Evolutionary conservation across 2,797 vertebrate species (phyloP).

Genomic region (Rhynchotus rufescens): DNA sequence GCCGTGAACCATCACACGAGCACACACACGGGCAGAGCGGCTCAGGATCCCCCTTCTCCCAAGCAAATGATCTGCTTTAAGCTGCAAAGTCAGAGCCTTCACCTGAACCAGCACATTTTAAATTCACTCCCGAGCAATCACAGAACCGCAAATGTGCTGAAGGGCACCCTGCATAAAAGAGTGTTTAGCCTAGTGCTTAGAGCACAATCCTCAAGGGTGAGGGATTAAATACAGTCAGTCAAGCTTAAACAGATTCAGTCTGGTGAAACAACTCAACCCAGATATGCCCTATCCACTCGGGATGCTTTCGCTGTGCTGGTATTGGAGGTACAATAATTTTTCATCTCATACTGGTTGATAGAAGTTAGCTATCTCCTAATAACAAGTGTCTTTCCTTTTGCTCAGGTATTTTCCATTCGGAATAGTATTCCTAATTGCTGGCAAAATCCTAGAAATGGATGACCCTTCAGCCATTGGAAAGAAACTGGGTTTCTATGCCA

Average conservation of each 20-base stretch:
- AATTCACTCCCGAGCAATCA: not conserved
- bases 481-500: constrained; percentile 95
- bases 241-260: not conserved
- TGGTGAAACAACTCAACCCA: not conserved
- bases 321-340: not conserved
- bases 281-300: not conserved
- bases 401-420: constrained; percentile 97
- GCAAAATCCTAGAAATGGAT: constrained; percentile 98
- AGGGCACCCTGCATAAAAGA: not conserved
- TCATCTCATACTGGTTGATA: not conserved
- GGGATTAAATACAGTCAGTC: not conserved
- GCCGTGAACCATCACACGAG: not conserved
- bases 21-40: not conserved
- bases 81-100: not conserved
- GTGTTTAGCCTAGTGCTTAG: not conserved
- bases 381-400: not conserved
- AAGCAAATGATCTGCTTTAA: not conserved
- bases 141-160: not conserved
- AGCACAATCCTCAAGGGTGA: not conserved
- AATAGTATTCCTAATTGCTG: constrained; percentile 97
- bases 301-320: not conserved
- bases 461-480: constrained; percentile 95
- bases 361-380: not conserved
- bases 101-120: not conserved
- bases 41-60: not conserved